Evolutionary conservation across 2,797 vertebrate species (phyloP), one percentile per base, ranked within the genome.

Genomic region (Melanotaenia parkinsoni): DNA sequence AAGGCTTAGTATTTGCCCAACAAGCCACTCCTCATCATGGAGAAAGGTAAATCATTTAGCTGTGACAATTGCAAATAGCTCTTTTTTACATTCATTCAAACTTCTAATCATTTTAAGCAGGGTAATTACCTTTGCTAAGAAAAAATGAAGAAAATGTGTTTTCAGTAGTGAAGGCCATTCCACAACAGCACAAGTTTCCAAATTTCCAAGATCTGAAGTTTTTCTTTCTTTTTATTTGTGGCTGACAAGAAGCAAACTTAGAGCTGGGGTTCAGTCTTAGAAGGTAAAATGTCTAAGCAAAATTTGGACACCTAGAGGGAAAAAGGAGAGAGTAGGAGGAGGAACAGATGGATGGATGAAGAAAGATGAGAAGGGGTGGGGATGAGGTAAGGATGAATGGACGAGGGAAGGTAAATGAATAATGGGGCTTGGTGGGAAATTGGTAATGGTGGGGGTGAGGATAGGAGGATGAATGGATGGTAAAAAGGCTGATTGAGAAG

Each of bases 1-100:
- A 85, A 76, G 71, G 50, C 45, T 57, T 77, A 81, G 65, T 77
- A 76, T 81, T 82, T 86, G 60, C 61, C 67, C 58, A 51, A 80
- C 26, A 37, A 89, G 72, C 67, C 56, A 63, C 66, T 78, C 43
- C n/a, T 62, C 74, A 72, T 85, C 22, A 40, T 28, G 57, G 53
- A 30, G 61, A 72, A 62, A 67, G 56, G 54, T 1, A 62, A 74
- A 51, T 70, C 71, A 54, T 22, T 62, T 32, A 50, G 70, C 38
- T 63, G 68, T 72, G 78, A 47, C 74, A 77, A 84, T 43, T 63
- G 38, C 66, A 73, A 47, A 45, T n/a, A 20, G 20, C 59, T 58
- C 13, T 50, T 70, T 47, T 32, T 56, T 59, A 73, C 26, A 74
- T 79, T 43, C 32, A 66, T 47, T n/a, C 10, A 30, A 80, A 61